A percentile compares a stretch with the other conserved stretches of the same genome.
Conservation (phyloP, 2,113 vertebrate species). For the Galbula dea region DNA sequence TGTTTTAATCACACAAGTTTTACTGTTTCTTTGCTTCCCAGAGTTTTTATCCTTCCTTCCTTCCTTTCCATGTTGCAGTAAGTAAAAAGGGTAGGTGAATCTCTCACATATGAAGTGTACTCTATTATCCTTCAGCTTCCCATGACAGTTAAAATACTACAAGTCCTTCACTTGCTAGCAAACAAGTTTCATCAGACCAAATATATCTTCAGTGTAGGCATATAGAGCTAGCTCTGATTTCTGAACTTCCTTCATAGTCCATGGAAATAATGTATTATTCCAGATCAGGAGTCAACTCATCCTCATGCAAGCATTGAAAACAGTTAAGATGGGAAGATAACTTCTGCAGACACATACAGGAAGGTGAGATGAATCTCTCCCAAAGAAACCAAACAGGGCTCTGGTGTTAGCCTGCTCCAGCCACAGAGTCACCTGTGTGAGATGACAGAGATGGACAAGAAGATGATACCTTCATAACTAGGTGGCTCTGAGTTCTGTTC, state of each 20-base stretch:
- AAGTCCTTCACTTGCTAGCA: background rate
- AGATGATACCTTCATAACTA: background rate
- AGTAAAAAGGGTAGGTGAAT: background rate
- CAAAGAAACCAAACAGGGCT: rapidly evolving
- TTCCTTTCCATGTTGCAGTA: background rate
- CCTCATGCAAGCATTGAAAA: background rate
- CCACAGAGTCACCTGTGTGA: background rate
- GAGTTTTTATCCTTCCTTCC: background rate
- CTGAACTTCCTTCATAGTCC: background rate
- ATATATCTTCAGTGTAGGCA: background rate
- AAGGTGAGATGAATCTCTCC: background rate
- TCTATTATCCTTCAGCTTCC: background rate
- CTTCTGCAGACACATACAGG: background rate
- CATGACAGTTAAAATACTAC: background rate
- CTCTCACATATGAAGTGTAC: background rate
- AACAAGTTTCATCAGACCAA: background rate
- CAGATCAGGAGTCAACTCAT: background rate
- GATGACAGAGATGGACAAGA: background rate
- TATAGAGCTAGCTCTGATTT: background rate
- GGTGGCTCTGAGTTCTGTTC: rapidly evolving
- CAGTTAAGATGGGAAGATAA: background rate
- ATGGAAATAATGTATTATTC: background rate
- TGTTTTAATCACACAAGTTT: background rate
- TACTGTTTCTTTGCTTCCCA: background rate
- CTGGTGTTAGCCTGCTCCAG: background rate